Evolutionary conservation across 2,113 vertebrate genomes (phyloP).

Genomic region (Ictalurus furcatus): DNA sequence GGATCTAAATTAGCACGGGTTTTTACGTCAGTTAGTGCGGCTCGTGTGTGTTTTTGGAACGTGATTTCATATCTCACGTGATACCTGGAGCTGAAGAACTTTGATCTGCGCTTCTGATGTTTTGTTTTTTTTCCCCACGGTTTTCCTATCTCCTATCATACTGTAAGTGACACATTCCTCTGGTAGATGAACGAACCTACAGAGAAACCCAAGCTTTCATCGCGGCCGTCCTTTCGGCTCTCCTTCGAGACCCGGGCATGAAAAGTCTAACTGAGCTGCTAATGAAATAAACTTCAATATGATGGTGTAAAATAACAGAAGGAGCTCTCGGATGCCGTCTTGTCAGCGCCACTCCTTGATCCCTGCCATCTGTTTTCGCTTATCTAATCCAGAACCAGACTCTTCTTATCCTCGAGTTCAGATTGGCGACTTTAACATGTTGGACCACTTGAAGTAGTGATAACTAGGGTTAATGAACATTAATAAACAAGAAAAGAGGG

Average conservation of each 20-base stretch:
- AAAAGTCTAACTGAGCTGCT: background rate
- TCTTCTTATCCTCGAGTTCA: slow-evolving; percentile 17
- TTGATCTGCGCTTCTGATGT: too few relatives aligned
- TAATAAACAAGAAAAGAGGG: background rate
- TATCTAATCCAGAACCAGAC: slow-evolving; percentile 20
- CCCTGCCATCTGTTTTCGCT: slow-evolving; percentile 45
- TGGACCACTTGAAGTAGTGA: slow-evolving; percentile 6
- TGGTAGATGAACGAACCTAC: background rate
- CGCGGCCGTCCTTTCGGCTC: background rate
- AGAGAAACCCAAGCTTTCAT: slow-evolving; percentile 18
- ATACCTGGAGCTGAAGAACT: background rate
- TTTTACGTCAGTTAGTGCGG: background rate
- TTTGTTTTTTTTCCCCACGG: too few relatives aligned
- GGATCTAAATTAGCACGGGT: background rate
- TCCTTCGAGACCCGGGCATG: background rate
- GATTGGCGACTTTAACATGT: slow-evolving; percentile 13
- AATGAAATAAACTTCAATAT: slow-evolving; percentile 9
- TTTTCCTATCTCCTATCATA: background rate
- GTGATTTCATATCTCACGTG: background rate
- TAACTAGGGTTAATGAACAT: slow-evolving; percentile 29
- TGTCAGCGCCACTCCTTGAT: background rate
- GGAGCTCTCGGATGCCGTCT: background rate
- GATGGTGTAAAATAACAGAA: slow-evolving; percentile 14
- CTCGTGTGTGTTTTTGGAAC: background rate
- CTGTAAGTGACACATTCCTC: background rate